These are phyloP conservation scores for Synergus gifuensis DNA, from an alignment of 2,888 invertebrate genomes.

Conservation along the genomic window DNA sequence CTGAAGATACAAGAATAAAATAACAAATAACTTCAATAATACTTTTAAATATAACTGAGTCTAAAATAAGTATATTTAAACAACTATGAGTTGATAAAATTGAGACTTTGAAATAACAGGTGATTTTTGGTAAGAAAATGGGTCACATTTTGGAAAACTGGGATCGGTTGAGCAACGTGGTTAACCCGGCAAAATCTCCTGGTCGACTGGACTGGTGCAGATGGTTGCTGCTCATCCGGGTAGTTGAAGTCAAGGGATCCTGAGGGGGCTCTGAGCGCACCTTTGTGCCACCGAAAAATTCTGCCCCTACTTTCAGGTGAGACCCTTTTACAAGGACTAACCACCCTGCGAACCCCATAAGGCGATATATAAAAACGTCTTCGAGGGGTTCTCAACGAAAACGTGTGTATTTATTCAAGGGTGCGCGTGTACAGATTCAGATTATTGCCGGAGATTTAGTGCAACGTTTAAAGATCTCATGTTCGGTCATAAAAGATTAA, in stretches of 20 bases:
- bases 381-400: conserved; percentile 51
- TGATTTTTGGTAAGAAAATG: neutral
- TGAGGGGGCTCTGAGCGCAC: conserved; percentile 14
- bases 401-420: conserved; percentile 32
- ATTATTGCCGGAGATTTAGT: conserved; percentile 42
- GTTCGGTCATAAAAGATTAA: conserved; percentile 26
- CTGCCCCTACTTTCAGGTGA: conserved; percentile 36
- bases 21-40: neutral
- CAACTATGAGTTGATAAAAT: neutral
- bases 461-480: conserved; percentile 33
- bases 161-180: neutral
- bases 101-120: neutral
- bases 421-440: conserved; percentile 27
- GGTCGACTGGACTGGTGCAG: conserved; percentile 56
- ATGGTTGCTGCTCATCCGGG: conserved; percentile 57
- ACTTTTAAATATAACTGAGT: neutral
- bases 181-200: conserved; percentile 48
- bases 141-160: conserved; percentile 19
- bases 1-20: neutral
- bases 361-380: conserved; percentile 48
- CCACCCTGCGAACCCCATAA: conserved; percentile 15
- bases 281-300: conserved; percentile 38
- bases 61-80: neutral
- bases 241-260: conserved; percentile 55
- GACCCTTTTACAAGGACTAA: conserved; percentile 34